Percentiles rank a stretch among this genome's conserved stretches.
phyloP scores from a whole-genome alignment of 2,797 vertebrate genomes.

The Silurus aristotelis region DNA sequence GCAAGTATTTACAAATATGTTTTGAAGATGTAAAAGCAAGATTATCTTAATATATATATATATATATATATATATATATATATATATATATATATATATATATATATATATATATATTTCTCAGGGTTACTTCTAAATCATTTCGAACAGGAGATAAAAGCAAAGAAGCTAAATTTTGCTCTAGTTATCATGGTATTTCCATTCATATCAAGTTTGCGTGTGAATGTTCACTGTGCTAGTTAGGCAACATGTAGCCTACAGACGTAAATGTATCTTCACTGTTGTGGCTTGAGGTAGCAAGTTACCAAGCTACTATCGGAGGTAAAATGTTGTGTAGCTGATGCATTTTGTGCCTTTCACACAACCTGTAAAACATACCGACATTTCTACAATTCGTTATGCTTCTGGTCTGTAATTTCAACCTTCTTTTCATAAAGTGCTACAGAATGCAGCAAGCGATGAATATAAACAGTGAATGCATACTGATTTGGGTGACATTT shows the following conservation, averaged over 20 bases:
- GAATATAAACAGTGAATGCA: conserved; percentile 6
- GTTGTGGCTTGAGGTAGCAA: too few species aligned
- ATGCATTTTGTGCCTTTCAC: neutral
- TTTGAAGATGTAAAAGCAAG: neutral
- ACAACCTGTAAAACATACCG: neutral
- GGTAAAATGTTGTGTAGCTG: neutral
- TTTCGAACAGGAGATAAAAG: neutral
- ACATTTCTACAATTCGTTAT: neutral
- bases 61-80: too few species aligned
- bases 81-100: too few species aligned
- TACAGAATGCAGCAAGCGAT: neutral
- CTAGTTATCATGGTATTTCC: neutral
- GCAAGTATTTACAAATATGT: neutral
- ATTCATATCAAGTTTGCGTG: neutral
- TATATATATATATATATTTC: too few species aligned
- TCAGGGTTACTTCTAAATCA: neutral
- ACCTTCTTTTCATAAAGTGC: neutral
- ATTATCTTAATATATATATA: neutral
- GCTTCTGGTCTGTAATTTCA: neutral
- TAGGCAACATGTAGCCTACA: neutral
- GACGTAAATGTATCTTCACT: too few species aligned
- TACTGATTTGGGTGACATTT: conserved; percentile 3
- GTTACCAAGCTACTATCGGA: neutral
- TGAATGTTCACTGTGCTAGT: neutral
- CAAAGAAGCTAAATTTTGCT: neutral